Percentiles rank a stretch among this genome's conserved stretches.
Evolutionary conservation across 2,888 invertebrate species (phyloP).

Genomic region (Drosophila parthenogenetica): DNA sequence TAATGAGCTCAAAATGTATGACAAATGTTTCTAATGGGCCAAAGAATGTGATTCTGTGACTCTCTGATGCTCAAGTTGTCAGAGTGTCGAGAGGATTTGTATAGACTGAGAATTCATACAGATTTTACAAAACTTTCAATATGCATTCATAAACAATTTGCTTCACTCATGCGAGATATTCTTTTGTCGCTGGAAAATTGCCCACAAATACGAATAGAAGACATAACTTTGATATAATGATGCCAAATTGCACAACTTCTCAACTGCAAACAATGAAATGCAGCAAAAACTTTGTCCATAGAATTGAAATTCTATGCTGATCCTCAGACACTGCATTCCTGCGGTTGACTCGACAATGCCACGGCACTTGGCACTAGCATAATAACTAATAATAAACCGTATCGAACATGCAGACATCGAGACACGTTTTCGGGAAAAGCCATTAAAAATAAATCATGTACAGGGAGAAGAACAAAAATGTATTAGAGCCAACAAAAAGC

Average conservation of each 20-base stretch:
- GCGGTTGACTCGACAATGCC: constrained; percentile 45
- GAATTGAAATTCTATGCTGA: constrained; percentile 16
- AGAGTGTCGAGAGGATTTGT: constrained; percentile 44
- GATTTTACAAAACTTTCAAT: constrained; percentile 32
- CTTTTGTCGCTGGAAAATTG: constrained; percentile 11
- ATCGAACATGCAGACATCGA: constrained; percentile 37
- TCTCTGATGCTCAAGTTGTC: constrained; percentile 49
- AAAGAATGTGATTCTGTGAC: constrained; percentile 28
- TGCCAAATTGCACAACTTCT: constrained; percentile 29
- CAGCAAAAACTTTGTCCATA: constrained; percentile 42
- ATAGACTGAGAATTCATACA: constrained; percentile 33
- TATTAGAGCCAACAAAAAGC: constrained; percentile 29
- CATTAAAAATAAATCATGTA: constrained; percentile 70
- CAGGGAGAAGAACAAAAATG: constrained; percentile 25
- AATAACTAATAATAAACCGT: constrained; percentile 67
- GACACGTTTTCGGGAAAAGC: constrained; percentile 48
- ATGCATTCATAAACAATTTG: constrained; percentile 21
- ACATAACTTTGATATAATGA: constrained; percentile 32
- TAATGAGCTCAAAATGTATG: constrained; percentile 62
- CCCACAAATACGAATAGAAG: constrained; percentile 5
- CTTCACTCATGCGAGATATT: not conserved
- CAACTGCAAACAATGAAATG: constrained; percentile 28
- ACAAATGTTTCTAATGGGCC: constrained; percentile 69
- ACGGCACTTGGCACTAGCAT: constrained; percentile 49
- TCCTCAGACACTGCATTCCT: constrained; percentile 44